A percentile compares a stretch with the other conserved stretches of the same genome.
phyloP scores from a whole-genome alignment of 2,113 vertebrate genomes.

The Alces alces region DNA sequence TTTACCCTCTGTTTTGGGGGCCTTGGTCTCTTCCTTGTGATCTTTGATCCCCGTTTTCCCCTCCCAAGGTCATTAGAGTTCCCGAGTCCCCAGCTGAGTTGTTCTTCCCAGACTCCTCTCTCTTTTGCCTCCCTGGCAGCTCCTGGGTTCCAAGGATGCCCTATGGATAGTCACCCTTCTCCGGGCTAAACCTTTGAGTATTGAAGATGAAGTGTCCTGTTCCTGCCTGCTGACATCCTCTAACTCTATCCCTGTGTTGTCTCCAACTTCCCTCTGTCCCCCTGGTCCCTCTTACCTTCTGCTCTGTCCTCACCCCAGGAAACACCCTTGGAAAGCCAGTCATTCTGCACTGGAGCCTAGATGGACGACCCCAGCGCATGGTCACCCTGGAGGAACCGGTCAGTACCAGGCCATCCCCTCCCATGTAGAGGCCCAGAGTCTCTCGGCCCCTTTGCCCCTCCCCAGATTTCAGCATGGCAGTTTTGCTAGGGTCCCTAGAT shows the following conservation, averaged over 20 bases:
- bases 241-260: background rate
- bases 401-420: background rate
- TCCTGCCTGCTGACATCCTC: background rate
- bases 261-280: background rate
- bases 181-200: background rate
- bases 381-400: slow-evolving; percentile 48
- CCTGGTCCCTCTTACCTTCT: background rate
- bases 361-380: background rate
- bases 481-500: background rate
- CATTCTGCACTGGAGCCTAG: slow-evolving; percentile 48
- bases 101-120: background rate
- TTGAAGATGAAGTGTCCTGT: background rate
- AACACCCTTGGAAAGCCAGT: slow-evolving; percentile 39
- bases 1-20: background rate
- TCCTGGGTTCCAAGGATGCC: background rate
- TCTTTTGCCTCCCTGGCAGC: background rate
- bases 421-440: background rate
- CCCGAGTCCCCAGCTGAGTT: background rate
- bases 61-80: background rate
- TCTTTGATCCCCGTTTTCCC: background rate
- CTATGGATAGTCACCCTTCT: background rate
- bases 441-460: background rate
- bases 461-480: background rate
- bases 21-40: background rate
- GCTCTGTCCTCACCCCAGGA: slow-evolving; percentile 32